phyloP scores from a whole-genome alignment of 1,140 invertebrate species.

The Pseudoatta argentina region DNA sequence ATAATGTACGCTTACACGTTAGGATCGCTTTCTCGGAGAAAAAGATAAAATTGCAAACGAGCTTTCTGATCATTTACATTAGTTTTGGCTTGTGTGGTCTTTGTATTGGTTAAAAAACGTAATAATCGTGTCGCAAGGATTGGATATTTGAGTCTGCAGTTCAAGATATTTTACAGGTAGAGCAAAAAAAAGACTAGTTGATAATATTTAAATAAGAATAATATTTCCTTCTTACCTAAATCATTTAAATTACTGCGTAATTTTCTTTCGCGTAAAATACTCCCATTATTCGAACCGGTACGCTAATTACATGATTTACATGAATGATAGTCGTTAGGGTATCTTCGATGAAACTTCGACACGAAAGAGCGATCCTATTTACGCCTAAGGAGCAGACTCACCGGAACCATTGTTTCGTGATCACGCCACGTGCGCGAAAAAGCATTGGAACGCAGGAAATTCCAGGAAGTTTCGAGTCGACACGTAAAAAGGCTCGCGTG shows the following conservation, averaged over 20 bases:
- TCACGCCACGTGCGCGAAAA: slow-evolving; percentile 9
- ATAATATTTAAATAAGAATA: neutral
- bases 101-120: neutral
- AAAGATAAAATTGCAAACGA: slow-evolving; percentile 5
- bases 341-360: neutral
- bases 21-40: slow-evolving; percentile 14
- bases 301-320: neutral
- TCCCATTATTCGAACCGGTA: neutral
- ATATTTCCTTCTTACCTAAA: neutral
- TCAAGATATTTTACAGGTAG: neutral
- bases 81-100: neutral
- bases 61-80: neutral
- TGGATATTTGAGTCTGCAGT: neutral
- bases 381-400: neutral
- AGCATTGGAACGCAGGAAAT: slow-evolving; percentile 18
- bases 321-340: neutral
- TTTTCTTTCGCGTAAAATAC: neutral
- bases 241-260: neutral
- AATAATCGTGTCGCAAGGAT: neutral
- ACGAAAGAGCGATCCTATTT: neutral
- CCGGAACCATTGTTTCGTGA: slow-evolving; percentile 7
- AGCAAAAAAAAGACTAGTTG: neutral
- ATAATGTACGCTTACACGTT: slow-evolving; percentile 57
- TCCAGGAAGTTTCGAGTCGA: slow-evolving; percentile 22
- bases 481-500: slow-evolving; percentile 34